Percentiles rank a stretch among this genome's conserved stretches.
These are phyloP conservation scores for Cecropterus lyciades DNA, from an alignment of 1,140 invertebrate genomes.

Conservation along the genomic window DNA sequence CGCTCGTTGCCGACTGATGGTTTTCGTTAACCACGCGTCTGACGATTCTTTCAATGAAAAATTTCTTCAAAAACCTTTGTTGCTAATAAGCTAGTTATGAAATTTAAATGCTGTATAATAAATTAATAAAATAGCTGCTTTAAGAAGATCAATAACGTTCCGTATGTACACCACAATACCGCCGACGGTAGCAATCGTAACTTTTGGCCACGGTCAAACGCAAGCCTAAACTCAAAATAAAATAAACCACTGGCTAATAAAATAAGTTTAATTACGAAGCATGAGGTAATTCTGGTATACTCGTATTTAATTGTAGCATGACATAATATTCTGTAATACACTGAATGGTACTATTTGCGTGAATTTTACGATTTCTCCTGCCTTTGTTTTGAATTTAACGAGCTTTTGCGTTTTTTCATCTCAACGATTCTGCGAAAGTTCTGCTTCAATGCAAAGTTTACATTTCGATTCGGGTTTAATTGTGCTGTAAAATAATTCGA, in stretches of 20 bases:
- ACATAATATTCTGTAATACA: slow-evolving; percentile 2
- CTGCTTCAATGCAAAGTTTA: slow-evolving; percentile 16
- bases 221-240: not conserved
- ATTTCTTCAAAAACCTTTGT: no score
- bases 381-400: slow-evolving; percentile 47
- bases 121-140: no score
- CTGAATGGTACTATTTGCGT: slow-evolving; percentile 1
- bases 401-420: slow-evolving; percentile 40
- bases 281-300: no score
- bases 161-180: not conserved
- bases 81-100: no score
- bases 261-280: not conserved
- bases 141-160: not conserved
- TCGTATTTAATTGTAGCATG: not conserved
- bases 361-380: slow-evolving; percentile 38
- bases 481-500: not conserved
- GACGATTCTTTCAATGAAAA: no score
- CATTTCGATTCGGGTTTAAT: not conserved
- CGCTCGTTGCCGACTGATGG: no score
- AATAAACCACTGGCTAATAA: not conserved
- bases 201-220: not conserved
- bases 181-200: not conserved
- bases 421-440: slow-evolving; percentile 32
- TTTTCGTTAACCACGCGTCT: no score
- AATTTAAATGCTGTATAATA: no score